Conservation (phyloP, 2,797 vertebrate species). For the Diplodus puntazzo region DNA sequence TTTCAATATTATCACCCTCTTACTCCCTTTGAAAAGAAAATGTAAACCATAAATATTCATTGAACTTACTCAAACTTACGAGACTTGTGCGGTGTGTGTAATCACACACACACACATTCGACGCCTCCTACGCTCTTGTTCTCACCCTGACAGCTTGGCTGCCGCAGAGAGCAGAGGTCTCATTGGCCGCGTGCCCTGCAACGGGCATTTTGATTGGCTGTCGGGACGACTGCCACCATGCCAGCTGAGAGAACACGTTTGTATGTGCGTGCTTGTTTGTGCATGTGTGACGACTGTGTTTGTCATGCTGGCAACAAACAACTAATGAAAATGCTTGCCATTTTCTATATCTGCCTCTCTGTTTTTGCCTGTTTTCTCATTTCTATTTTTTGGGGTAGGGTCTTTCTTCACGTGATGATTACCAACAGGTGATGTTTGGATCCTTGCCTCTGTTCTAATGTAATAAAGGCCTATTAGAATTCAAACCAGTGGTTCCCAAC, state of each 20-base stretch:
- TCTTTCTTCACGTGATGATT: neutral
- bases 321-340: constrained; percentile 8
- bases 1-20: neutral
- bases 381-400: neutral
- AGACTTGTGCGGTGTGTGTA: neutral
- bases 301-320: constrained; percentile 37
- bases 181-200: constrained; percentile 68
- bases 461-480: constrained; percentile 5
- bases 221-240: constrained; percentile 58
- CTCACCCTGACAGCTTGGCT: constrained; percentile 73
- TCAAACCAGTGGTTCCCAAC: neutral
- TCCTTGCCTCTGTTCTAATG: neutral
- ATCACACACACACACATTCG: constrained; percentile 7
- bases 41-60: constrained; percentile 1
- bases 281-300: constrained; percentile 25
- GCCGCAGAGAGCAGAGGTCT: constrained; percentile 68
- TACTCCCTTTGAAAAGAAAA: constrained; percentile 16
- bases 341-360: constrained; percentile 1
- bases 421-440: neutral
- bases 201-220: constrained; percentile 69
- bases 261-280: constrained; percentile 4
- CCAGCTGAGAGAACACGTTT: constrained; percentile 61
- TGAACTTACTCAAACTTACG: neutral
- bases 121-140: constrained; percentile 60
- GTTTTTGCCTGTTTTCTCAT: neutral